Evolutionary conservation across 2,888 invertebrate species (phyloP).

Genomic region (Drosophila putrida): DNA sequence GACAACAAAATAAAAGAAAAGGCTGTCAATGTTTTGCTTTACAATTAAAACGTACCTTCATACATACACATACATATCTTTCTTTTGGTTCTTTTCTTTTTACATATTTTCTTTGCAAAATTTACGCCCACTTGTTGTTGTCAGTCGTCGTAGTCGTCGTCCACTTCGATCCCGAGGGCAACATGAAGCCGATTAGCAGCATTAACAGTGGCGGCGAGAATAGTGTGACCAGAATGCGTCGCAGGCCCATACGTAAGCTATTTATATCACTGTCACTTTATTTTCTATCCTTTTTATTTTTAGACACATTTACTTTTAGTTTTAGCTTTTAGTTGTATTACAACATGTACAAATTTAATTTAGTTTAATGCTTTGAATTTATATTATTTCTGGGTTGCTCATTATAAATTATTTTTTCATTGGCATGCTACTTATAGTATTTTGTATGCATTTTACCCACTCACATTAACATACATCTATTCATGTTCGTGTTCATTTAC

Average conservation of each 20-base stretch:
- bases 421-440: conserved; percentile 51
- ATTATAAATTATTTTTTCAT: conserved; percentile 28
- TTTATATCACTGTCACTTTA: conserved; percentile 55
- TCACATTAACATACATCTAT: conserved; percentile 1
- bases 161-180: conserved; percentile 43
- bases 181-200: conserved; percentile 63
- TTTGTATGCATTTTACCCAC: conserved; percentile 4
- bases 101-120: conserved; percentile 55
- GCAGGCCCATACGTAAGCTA: conserved; percentile 80
- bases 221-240: conserved; percentile 73
- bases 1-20: conserved; percentile 15
- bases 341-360: conserved; percentile 16
- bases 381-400: conserved; percentile 1
- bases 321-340: conserved; percentile 28
- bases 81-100: conserved; percentile 66
- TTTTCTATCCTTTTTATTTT: conserved; percentile 39
- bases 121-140: conserved; percentile 64
- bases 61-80: conserved; percentile 42
- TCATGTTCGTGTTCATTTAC: conserved; percentile 7
- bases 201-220: conserved; percentile 68
- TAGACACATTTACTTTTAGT: conserved; percentile 30
- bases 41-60: conserved; percentile 32
- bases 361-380: conserved; percentile 32
- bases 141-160: conserved; percentile 36
- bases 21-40: conserved; percentile 36